Percentiles rank a stretch among this genome's conserved stretches.
phyloP scores from a whole-genome alignment of 2,113 vertebrate genomes.

The Myotis brandtii region DNA sequence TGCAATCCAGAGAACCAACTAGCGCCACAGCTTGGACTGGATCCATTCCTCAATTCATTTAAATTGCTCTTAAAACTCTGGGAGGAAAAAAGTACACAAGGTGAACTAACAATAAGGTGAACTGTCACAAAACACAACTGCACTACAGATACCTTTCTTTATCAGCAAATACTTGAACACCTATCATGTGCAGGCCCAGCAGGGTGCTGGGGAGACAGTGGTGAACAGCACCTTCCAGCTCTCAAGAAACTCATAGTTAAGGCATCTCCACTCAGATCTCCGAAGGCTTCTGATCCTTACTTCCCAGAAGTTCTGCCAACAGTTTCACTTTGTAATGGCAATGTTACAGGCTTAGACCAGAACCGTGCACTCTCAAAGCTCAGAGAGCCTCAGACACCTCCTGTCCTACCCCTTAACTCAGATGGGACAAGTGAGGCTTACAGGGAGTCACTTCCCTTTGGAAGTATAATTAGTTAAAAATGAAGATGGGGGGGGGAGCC shows the following conservation, averaged over 20 bases:
- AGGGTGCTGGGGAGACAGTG: neutral
- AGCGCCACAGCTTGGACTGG: neutral
- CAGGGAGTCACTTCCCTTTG: neutral
- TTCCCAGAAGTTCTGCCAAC: neutral
- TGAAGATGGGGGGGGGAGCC: neutral
- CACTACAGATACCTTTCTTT: neutral
- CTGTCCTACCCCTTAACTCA: neutral
- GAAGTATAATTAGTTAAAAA: slow-evolving; percentile 18
- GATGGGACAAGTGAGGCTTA: neutral
- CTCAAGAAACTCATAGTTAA: neutral
- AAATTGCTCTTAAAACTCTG: neutral
- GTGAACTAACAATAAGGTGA: neutral
- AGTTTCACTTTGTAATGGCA: neutral
- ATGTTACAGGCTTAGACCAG: neutral
- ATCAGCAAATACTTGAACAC: neutral
- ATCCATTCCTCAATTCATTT: neutral
- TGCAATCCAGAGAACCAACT: neutral
- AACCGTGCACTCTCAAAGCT: neutral
- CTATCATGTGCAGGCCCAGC: neutral
- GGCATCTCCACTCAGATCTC: neutral
- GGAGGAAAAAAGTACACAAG: neutral
- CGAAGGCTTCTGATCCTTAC: neutral
- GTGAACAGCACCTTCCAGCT: neutral
- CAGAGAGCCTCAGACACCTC: neutral
- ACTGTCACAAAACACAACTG: neutral